Conservation (phyloP, 2,888 invertebrate genomes). For the Ditylenchus weischeri region DNA sequence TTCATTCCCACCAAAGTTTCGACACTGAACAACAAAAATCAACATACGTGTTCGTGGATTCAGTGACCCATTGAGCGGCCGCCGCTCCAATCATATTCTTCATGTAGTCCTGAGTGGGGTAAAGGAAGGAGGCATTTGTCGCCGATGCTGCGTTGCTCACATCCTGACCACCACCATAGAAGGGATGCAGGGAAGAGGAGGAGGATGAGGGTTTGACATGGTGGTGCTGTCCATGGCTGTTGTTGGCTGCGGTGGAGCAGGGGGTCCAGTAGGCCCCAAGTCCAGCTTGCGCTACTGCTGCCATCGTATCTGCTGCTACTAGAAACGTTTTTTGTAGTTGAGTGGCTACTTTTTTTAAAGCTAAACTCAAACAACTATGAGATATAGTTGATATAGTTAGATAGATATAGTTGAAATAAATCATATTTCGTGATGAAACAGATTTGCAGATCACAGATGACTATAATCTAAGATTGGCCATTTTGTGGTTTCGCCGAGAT, state of each 20-base stretch:
- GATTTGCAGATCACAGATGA: too few species aligned
- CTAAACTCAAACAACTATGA: too few species aligned
- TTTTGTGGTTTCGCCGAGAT: too few species aligned
- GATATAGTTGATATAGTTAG: too few species aligned
- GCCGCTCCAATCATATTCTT: slow-evolving; percentile 54
- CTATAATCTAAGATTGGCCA: too few species aligned
- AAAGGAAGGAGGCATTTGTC: slow-evolving; percentile 22
- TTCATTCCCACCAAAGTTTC: too few species aligned
- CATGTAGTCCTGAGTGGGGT: slow-evolving; percentile 48
- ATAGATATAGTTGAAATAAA: too few species aligned
- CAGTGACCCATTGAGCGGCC: slow-evolving; percentile 49
- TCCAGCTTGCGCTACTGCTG: slow-evolving; percentile 8
- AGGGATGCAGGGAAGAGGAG: background rate
- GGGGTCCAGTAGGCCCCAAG: background rate
- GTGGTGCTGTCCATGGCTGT: slow-evolving; percentile 1
- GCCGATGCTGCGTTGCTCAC: background rate
- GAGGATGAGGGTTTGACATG: background rate
- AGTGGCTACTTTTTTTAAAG: too few species aligned
- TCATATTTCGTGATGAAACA: too few species aligned
- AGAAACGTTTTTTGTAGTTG: too few species aligned
- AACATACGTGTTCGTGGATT: slow-evolving; percentile 21
- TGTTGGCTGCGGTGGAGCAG: background rate
- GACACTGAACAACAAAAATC: too few species aligned
- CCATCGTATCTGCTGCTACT: slow-evolving; percentile 3
- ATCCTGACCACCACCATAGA: slow-evolving; percentile 1